Evolutionary conservation across 2,888 invertebrate genomes (phyloP).

Genomic region (Entomobrya multifasciata): DNA sequence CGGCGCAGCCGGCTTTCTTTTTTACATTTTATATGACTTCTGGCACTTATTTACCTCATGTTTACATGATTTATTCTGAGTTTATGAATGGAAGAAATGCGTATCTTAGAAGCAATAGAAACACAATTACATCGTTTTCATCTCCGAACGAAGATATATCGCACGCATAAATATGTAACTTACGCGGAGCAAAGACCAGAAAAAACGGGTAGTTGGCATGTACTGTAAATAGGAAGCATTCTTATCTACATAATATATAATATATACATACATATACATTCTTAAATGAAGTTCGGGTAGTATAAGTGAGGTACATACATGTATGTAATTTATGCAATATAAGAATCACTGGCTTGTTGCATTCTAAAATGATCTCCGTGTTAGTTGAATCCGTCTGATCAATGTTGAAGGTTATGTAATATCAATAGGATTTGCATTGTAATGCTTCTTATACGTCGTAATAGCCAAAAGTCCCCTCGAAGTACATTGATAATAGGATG

Average conservation of each 20-base stretch:
- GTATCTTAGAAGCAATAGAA: too few species aligned
- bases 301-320: too few species aligned
- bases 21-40: too few species aligned
- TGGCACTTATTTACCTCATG: too few species aligned
- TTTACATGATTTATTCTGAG: background rate
- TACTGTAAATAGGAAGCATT: too few species aligned
- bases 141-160: background rate
- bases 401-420: conserved; percentile 27
- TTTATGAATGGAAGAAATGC: background rate
- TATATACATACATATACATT: too few species aligned
- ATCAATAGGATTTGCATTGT: conserved; percentile 61
- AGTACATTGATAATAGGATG: background rate
- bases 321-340: too few species aligned
- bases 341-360: background rate
- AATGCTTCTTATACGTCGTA: conserved; percentile 37
- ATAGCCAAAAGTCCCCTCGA: too few species aligned
- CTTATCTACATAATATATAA: too few species aligned
- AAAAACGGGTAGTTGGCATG: too few species aligned
- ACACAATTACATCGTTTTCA: background rate
- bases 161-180: background rate
- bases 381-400: conserved; percentile 8
- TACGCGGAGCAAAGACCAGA: too few species aligned
- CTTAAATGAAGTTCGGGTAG: too few species aligned
- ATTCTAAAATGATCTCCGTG: background rate
- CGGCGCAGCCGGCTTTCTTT: background rate